Percentiles rank a stretch among this genome's conserved stretches.
Conservation (phyloP, 2,888 invertebrate species). For the Cantharis rufa region DNA sequence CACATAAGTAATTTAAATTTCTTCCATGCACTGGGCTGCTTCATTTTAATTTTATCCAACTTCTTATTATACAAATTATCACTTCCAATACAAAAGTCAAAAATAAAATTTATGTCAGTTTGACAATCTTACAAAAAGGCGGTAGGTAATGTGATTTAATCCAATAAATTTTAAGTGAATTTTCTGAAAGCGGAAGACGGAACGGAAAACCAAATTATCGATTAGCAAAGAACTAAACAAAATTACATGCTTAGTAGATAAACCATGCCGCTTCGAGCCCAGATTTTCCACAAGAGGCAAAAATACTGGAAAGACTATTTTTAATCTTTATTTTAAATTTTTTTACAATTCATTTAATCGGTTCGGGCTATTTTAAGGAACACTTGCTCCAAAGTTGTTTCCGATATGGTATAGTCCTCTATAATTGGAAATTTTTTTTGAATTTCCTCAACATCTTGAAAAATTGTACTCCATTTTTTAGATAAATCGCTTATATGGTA, state of each 20-base stretch:
- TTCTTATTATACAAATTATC: not conserved
- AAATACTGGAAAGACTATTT: too few species aligned
- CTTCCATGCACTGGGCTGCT: not conserved
- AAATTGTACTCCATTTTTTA: slow-evolving; percentile 71
- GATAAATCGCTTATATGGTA: slow-evolving; percentile 67
- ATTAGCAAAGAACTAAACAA: too few species aligned
- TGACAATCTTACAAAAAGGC: not conserved
- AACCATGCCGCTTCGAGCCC: too few species aligned
- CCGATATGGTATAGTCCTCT: slow-evolving; percentile 79
- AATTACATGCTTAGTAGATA: too few species aligned
- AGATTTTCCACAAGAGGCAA: too few species aligned
- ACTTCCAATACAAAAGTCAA: not conserved
- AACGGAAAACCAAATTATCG: too few species aligned
- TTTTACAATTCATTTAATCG: not conserved
- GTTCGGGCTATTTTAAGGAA: slow-evolving; percentile 66
- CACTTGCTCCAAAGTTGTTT: slow-evolving; percentile 81
- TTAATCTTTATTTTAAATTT: too few species aligned
- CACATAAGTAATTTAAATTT: not conserved
- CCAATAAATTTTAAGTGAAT: too few species aligned
- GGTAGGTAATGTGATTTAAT: not conserved
- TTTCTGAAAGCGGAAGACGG: too few species aligned
- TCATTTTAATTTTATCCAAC: not conserved
- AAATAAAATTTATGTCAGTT: not conserved
- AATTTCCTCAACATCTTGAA: slow-evolving; percentile 67
- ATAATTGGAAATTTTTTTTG: slow-evolving; percentile 54